Evolutionary conservation across 2,888 invertebrate species (phyloP), one percentile per base, ranked within the genome.

Genomic region (Ichneumoninae sp.): DNA sequence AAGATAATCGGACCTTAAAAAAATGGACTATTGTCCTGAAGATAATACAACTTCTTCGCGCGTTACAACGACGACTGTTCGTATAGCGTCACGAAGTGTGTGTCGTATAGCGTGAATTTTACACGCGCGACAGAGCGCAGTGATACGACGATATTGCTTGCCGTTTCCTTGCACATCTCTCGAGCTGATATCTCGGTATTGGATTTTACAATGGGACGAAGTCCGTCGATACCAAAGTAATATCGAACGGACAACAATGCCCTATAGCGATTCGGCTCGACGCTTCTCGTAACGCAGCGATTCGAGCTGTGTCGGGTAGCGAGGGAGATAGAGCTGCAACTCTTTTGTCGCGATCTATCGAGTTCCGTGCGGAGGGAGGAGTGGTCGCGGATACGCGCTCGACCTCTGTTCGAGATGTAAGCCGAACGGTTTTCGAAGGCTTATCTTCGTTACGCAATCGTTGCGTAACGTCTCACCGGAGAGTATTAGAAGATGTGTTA

Each of bases 391-490:
- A 44, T 47, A 22, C 44, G 40, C 33, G 47, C 19, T 50, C 50
- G 19, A 57, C 13, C 54, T 72, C 52, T 36, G 19, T 26, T 57
- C 10, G 33, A 26, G 69, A 69, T 78, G 86, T 80, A 85, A 84
- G 80, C 78, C 65, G 76, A 66, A 76, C 4, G 80, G 80, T 86
- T 88, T 84, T 84, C 71, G 83, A 13, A 85, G 16, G 85, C 82
- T 88, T 87, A 88, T 87, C 88, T 84, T 79, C 68, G 72, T 87
- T 80, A 86, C 86, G 84, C 77, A 77, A 86, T 75, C 80, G 82
- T 85, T 82, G 71, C 79, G 82, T 83, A 85, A 87, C 78, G 80
- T 72, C 80, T 30, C 68, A n/a, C 13, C 40, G n/a, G 13, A 62
- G 44, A 8, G 36, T 78, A 22, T 60, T 7, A 26, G 36, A 16